Base-by-base conservation (phyloP, 2,888 invertebrate genomes). In the Heteropelma amictum region DNA sequence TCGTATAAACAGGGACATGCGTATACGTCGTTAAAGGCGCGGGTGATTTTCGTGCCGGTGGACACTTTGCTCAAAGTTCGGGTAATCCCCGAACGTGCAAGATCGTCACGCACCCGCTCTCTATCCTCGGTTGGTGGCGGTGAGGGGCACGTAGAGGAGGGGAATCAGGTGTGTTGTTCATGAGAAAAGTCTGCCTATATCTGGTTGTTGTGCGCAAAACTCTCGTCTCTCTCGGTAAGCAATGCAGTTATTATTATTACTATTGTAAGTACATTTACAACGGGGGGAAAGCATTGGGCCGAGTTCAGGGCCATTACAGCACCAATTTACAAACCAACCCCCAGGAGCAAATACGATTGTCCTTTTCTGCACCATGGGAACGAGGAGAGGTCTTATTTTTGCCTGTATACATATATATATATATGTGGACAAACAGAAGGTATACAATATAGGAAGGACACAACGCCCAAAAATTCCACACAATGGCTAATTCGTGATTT, bases 401-500 rank as follows among this genome's bases (percentile, higher is more conserved):
- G 72, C 77, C 78, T 81, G 82, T 80, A 17, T 14, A 21, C 17
- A 14, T 12, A 14, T 47, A 23, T 42, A 45, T 7, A 21, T 14
- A 26, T 38, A 38, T 53, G 33, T 19, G 28, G 77, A 79, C 79
- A 80, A 77, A 77, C 76, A 80, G 81, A 81, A 82, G 83, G 81
- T 81, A 40, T 14, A 33, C 10, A n/a, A 26, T 21, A 28, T 2
- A 42, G 21, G 2, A 47, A 47, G 8, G 35, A 35, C 61, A 51
- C 30, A 68, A 67, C 81, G 84, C 85, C 79, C 80, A 77, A 82
- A 81, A 79, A 84, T 72, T 63, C 23, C 53, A 70, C 68, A 80
- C 82, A 85, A 85, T 82, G 79, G 81, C 77, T 69, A 73, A 84
- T 80, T 83, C 87, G 87, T 87, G 87, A 86, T 87, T 83, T 68